Evolutionary conservation across 2,113 vertebrate species (phyloP).

Genomic region (Oreotrochilus melanogaster): DNA sequence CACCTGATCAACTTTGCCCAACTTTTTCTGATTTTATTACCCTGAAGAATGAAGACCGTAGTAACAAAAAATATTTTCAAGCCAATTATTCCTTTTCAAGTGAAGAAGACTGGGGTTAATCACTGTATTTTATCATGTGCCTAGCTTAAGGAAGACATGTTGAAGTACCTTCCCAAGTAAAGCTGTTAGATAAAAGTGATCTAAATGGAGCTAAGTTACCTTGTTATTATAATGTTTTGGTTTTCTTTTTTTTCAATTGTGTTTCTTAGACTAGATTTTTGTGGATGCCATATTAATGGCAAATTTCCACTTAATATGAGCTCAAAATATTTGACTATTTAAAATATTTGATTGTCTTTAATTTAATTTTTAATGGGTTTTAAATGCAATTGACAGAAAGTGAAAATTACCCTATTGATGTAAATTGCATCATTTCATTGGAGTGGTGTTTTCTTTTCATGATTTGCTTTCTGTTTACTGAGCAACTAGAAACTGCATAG

Average conservation of each 20-base stretch:
- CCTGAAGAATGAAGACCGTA: neutral
- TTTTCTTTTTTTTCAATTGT: neutral
- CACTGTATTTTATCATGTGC: neutral
- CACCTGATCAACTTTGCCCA: neutral
- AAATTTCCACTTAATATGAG: neutral
- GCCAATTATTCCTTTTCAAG: neutral
- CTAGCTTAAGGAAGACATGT: neutral
- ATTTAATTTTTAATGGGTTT: neutral
- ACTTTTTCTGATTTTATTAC: neutral
- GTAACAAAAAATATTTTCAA: neutral
- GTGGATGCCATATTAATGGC: neutral
- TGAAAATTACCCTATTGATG: neutral
- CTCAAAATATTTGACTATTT: neutral
- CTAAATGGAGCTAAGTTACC: neutral
- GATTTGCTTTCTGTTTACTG: neutral
- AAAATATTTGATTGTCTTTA: neutral
- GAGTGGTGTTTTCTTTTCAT: neutral
- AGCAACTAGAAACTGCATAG: neutral
- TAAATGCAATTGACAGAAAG: neutral
- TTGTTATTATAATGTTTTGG: neutral
- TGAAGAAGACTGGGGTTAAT: neutral
- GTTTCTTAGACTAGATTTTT: neutral
- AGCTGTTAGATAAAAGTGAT: neutral
- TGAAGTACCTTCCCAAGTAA: neutral
- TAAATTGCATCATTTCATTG: neutral